Conservation (phyloP, 2,113 vertebrate genomes). For the Periophthalmodon schlosseri region DNA sequence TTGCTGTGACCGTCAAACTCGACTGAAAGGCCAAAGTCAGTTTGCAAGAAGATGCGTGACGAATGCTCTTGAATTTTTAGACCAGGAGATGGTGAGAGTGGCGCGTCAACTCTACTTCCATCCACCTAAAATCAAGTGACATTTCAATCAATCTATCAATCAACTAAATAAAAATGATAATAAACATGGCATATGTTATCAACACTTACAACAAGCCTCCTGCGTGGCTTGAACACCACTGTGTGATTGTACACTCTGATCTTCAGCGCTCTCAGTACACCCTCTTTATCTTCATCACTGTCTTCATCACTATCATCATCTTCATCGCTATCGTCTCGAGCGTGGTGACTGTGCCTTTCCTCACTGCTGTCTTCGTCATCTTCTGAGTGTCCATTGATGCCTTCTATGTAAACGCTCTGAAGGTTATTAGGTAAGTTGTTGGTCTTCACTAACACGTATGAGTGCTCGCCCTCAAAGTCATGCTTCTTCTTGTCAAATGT, state of each 20-base stretch:
- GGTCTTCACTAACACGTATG: constrained; percentile 77
- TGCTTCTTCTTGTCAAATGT: constrained; percentile 81
- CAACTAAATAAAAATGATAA: background rate
- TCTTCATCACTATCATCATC: constrained; percentile 16
- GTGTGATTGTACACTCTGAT: constrained; percentile 81
- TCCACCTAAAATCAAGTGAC: constrained; percentile 71
- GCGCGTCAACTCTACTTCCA: constrained; percentile 65
- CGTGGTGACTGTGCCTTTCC: constrained; percentile 26
- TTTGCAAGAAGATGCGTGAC: constrained; percentile 75
- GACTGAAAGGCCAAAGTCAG: constrained; percentile 86
- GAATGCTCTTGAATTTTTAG: constrained; percentile 70
- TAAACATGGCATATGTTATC: background rate
- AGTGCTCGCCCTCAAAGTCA: constrained; percentile 76
- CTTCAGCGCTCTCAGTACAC: constrained; percentile 69
- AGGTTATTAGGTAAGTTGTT: constrained; percentile 68
- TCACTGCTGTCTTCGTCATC: constrained; percentile 37
- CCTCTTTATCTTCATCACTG: constrained; percentile 20
- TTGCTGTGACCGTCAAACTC: constrained; percentile 73
- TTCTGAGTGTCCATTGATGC: constrained; percentile 44
- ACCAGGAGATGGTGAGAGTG: constrained; percentile 73
- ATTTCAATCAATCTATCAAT: background rate
- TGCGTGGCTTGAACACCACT: constrained; percentile 72
- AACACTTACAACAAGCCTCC: constrained; percentile 76
- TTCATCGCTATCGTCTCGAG: constrained; percentile 17
- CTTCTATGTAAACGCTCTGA: constrained; percentile 76